phyloP scores from a whole-genome alignment of 2,888 invertebrate genomes.

The Eupithecia abbreviata region DNA sequence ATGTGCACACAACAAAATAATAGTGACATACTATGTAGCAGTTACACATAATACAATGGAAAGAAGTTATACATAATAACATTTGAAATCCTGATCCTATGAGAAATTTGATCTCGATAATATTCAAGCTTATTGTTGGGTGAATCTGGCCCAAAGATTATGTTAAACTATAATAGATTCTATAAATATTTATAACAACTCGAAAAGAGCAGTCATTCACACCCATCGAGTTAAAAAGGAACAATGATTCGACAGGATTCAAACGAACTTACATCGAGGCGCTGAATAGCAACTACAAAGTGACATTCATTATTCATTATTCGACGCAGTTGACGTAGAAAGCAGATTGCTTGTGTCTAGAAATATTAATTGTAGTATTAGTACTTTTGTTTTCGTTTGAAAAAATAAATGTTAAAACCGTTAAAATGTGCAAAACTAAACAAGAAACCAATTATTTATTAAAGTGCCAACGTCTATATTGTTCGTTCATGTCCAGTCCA shows the following conservation, averaged over 20 bases:
- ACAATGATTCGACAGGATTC: slow-evolving; percentile 31
- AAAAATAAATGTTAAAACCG: too few species aligned
- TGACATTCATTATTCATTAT: slow-evolving; percentile 47
- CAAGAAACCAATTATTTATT: too few species aligned
- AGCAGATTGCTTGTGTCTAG: neutral
- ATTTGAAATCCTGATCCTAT: neutral
- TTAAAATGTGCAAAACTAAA: too few species aligned
- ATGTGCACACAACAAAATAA: too few species aligned
- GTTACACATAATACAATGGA: too few species aligned
- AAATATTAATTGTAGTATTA: too few species aligned
- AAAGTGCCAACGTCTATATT: too few species aligned
- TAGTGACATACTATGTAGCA: too few species aligned
- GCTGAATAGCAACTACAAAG: slow-evolving; percentile 32
- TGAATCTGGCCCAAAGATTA: neutral
- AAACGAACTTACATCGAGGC: slow-evolving; percentile 24
- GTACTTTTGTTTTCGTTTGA: too few species aligned
- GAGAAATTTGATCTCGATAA: neutral
- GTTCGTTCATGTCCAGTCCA: too few species aligned
- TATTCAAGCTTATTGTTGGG: neutral
- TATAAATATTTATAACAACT: slow-evolving; percentile 6
- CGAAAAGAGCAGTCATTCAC: neutral
- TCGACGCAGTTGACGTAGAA: slow-evolving; percentile 10
- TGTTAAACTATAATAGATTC: slow-evolving; percentile 10
- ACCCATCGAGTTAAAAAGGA: slow-evolving; percentile 14
- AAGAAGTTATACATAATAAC: too few species aligned